Percentiles rank a stretch among this genome's conserved stretches.
Evolutionary conservation across 1,140 invertebrate species (phyloP).

Genomic region (Oncopodura yosiiana): DNA sequence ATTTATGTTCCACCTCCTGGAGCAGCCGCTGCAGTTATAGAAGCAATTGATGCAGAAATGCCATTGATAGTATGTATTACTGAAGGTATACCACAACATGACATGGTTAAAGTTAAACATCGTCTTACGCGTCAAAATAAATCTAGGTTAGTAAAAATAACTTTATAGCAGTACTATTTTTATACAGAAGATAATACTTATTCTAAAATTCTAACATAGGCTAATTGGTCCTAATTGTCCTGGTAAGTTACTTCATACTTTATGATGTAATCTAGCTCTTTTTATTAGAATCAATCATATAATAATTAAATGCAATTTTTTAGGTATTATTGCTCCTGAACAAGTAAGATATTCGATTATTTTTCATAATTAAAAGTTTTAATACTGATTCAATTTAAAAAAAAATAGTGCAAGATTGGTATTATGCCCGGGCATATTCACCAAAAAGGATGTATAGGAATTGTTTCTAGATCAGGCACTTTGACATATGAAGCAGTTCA

Average conservation of each 20-base stretch:
- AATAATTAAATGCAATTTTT: too few species aligned
- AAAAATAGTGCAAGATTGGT: slow-evolving; percentile 97
- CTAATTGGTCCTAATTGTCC: slow-evolving; percentile 98
- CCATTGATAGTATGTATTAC: slow-evolving; percentile 96
- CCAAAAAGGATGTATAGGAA: slow-evolving; percentile 82
- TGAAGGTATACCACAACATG: slow-evolving; percentile 97
- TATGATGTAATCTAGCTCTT: too few species aligned
- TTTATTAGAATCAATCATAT: too few species aligned
- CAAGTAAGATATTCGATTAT: slow-evolving; percentile 57
- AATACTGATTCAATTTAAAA: too few species aligned
- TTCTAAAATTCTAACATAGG: too few species aligned
- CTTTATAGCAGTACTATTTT: too few species aligned
- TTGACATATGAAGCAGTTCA: slow-evolving; percentile 97
- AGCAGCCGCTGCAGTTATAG: slow-evolving; percentile 84
- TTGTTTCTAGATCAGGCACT: slow-evolving; percentile 96
- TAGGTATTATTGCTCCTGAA: slow-evolving; percentile 93
- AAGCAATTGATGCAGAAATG: slow-evolving; percentile 95
- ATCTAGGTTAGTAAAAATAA: too few species aligned
- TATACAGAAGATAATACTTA: too few species aligned
- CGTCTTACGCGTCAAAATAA: slow-evolving; percentile 80
- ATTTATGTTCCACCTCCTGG: slow-evolving; percentile 95
- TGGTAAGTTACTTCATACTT: too few species aligned
- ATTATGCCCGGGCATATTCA: slow-evolving; percentile 99
- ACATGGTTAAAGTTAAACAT: slow-evolving; percentile 96
- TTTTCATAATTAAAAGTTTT: too few species aligned